A percentile compares a stretch with the other conserved stretches of the same genome.
These are phyloP conservation scores for Blastomussa wellsi DNA, from an alignment of 92 coral and sea anemone species.

Conservation along the genomic window DNA sequence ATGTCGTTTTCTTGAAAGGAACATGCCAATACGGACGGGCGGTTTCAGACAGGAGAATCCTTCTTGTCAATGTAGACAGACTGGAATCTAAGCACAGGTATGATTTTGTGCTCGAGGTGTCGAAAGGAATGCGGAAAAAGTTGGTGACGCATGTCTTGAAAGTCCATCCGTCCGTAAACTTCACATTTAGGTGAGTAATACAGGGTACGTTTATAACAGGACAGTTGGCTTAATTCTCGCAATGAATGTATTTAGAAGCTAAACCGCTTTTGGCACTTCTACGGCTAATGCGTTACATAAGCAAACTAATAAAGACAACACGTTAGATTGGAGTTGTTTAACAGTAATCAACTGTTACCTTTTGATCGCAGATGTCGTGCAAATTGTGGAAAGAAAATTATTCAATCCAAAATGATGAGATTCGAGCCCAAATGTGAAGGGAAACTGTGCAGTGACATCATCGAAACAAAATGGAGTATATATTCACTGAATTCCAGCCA, in stretches of 20 bases:
- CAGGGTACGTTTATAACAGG: too few species aligned
- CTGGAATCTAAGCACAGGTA: conserved; percentile 12
- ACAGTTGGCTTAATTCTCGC: too few species aligned
- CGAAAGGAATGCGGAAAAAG: conserved; percentile 9
- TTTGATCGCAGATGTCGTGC: background rate
- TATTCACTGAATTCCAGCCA: background rate
- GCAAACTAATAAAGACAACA: too few species aligned
- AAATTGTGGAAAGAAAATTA: conserved; percentile 21
- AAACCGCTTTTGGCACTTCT: too few species aligned
- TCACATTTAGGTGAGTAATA: conserved; percentile 24
- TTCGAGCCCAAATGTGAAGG: conserved; percentile 28
- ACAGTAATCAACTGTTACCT: background rate
- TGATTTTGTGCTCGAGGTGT: background rate
- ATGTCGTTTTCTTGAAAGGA: background rate
- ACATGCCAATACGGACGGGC: conserved; percentile 4
- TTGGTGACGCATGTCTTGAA: background rate
- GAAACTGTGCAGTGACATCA: conserved; percentile 2
- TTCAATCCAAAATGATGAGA: conserved; percentile 20
- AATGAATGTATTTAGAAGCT: too few species aligned
- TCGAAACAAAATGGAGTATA: conserved; percentile 4
- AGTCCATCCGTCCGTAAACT: conserved; percentile 28
- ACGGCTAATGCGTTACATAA: too few species aligned
- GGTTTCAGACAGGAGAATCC: background rate
- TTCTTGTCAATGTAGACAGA: background rate
- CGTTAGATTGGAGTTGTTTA: too few species aligned